Evolutionary conservation across 2,113 vertebrate species (phyloP).

Genomic region (Ictalurus furcatus): DNA sequence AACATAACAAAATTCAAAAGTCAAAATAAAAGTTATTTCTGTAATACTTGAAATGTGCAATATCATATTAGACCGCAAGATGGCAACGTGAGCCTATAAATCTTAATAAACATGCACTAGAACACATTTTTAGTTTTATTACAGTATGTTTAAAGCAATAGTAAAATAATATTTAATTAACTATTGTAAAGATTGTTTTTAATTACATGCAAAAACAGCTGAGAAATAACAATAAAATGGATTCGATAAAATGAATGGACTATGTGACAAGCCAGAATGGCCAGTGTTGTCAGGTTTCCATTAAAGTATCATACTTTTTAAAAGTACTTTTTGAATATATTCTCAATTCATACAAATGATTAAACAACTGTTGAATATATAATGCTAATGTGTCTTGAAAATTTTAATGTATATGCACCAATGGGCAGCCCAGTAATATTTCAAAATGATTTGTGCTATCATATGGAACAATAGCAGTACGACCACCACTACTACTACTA

Average conservation of each 20-base stretch:
- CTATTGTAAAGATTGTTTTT: not conserved
- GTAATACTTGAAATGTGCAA: not conserved
- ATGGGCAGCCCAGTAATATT: not conserved
- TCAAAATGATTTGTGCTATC: not conserved
- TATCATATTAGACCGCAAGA: not conserved
- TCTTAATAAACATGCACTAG: not conserved
- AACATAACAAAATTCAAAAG: not conserved
- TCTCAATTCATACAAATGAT: no score
- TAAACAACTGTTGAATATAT: not conserved
- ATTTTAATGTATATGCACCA: not conserved
- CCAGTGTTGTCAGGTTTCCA: no score
- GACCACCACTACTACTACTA: no score
- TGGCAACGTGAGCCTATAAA: not conserved
- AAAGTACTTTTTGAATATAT: no score
- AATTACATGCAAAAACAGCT: not conserved
- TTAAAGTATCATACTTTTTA: no score
- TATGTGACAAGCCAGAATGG: no score
- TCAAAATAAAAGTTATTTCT: not conserved
- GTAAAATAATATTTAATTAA: not conserved
- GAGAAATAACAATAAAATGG: not conserved
- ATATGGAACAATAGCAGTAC: no score
- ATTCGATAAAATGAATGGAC: no score
- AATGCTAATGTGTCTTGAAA: not conserved
- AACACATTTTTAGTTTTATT: not conserved
- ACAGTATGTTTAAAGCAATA: not conserved